Base-by-base conservation (phyloP, 2,113 vertebrate species). In the Dipodomys ordii region DNA sequence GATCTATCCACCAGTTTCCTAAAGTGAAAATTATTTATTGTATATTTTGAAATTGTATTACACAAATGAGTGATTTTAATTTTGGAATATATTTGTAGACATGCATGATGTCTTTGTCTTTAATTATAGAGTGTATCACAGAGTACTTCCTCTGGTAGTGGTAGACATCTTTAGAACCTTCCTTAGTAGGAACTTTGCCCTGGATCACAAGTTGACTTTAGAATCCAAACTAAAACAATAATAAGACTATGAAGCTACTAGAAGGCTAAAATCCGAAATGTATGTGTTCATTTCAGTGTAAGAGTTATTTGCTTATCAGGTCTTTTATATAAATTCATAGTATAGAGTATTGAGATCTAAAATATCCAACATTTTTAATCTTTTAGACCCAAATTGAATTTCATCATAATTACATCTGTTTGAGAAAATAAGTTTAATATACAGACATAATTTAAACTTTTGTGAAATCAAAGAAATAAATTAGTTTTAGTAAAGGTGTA, bases 381-480 rank as follows among this genome's bases (percentile, higher is more conserved):
- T 72, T 73, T 79, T 11, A 57, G 32, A 88, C 68, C 2, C 30
- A 74, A 35, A 32, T 5, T 68, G 6, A 10, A 62, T 88, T 80
- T 88, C 74, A 87, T 69, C 73, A 80, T 69, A 60, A 83, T 57
- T 85, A 32, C 74, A 74, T 90, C 5, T 53, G 7, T 87, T 60
- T 3, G 12, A 35, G 19, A 78, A 81, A 94, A 2, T 85, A 13
- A 8, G 44, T 92, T 92, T 90, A 90, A 62, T 74, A 83, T 11
- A 81, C 35, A 90, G 46, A 92, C 12, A 57, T 44, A 82, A 91
- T 73, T 62, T 81, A 25, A 92, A 53, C 49, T 53, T 81, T 90
- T 83, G 80, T 57, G 39, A 94, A 94, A 65, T 87, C 15, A 87
- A 67, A 92, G 77, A 93, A 83, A 74, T 87, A 77, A 85, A 32